Base-by-base conservation (phyloP, 2,797 vertebrate genomes). In the Neopelma chrysocephalum region DNA sequence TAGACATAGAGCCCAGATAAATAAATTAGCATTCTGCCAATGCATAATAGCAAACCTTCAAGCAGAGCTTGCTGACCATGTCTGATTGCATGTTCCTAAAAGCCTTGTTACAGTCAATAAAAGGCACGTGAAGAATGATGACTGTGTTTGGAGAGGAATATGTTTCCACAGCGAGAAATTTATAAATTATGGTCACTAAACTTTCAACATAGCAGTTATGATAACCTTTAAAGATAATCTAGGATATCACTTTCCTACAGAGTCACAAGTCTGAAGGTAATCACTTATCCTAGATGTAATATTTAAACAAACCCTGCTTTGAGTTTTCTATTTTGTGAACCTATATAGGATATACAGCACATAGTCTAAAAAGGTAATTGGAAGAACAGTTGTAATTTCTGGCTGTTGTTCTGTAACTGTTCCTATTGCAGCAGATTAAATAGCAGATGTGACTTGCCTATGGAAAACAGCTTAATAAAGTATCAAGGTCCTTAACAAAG, bases 51-150 rank as follows among this genome's bases (percentile, higher is more conserved):
- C 31, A 91, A 88, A 82, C 40, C 60, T 73, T 73, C 66, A 73
- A 60, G 77, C 38, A 82, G 25, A 91, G 20, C 14, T 72, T 85
- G 89, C 43, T 77, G 82, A 77, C 80, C 88, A 23, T 81, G 69
- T 58, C 85, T 82, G 45, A 75, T 87, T 75, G 78, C 3, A 27
- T 3, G 43, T 31, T 96, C 78, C 69, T 72, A 60, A 87, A 34
- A 93, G 85, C 66, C 77, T 93, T 90, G 42, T 50, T 89, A 47
- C 23, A 79, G 53, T 58, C 69, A 73, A 79, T 72, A 93, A 94
- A 94, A 91, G 38, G 43, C 62, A 65, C 1, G 2, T 21, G 36
- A 94, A 90, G 64, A 81, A 79, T 6, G 9, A 82, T 27, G 47
- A 79, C 25, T n/a, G 22, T 4, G 9, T 56, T 91, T 79, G 18